Conservation (phyloP, 2,888 invertebrate genomes). For the Chrysomela aeneicollis region DNA sequence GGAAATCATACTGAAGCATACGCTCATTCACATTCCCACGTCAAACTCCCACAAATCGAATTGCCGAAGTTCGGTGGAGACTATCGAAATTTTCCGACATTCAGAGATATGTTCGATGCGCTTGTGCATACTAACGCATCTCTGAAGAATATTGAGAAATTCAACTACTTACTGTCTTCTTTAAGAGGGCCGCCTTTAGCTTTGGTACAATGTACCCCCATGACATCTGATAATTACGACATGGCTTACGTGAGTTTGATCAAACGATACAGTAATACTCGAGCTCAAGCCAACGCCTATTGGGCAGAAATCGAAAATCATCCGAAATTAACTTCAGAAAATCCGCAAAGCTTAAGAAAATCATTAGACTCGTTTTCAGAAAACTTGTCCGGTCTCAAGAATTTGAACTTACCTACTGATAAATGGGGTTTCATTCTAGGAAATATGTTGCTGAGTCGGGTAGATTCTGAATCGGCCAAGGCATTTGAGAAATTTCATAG, state of each 20-base stretch:
- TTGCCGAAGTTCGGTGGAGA: neutral
- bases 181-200: neutral
- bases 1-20: too few species aligned
- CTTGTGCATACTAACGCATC: neutral
- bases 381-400: conserved; percentile 1
- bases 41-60: neutral
- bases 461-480: neutral
- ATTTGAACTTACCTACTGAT: neutral
- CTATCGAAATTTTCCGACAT: neutral
- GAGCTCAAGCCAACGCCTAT: neutral
- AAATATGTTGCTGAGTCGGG: neutral
- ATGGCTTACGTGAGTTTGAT: neutral
- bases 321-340: conserved; percentile 6
- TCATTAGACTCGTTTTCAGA: conserved; percentile 4
- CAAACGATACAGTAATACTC: neutral
- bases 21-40: neutral
- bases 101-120: neutral
- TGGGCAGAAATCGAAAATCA: neutral
- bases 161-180: neutral
- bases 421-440: conserved; percentile 1
- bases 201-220: neutral
- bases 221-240: neutral
- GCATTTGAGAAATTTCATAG: neutral
- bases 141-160: conserved; percentile 6
- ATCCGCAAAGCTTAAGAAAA: neutral